These are phyloP conservation scores for Sander vitreus DNA, from an alignment of 2,113 vertebrate genomes.

Conservation along the genomic window DNA sequence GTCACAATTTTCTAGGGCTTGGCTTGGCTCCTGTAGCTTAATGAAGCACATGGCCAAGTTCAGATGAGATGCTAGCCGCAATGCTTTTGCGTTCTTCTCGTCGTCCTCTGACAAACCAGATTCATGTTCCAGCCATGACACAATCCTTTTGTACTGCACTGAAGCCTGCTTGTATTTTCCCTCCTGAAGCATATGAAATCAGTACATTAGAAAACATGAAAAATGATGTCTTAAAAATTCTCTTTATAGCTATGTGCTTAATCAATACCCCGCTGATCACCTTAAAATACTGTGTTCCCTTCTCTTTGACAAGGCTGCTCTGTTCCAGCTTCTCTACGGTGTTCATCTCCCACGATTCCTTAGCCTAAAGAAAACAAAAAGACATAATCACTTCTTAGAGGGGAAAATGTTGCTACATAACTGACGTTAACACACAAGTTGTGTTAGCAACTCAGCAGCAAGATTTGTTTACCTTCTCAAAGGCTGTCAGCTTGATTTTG, in stretches of 20 bases:
- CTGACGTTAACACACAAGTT: neutral
- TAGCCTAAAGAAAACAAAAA: slow-evolving; percentile 84
- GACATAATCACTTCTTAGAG: neutral
- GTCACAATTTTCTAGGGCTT: slow-evolving; percentile 93
- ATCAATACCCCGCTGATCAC: slow-evolving; percentile 72
- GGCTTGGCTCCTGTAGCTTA: slow-evolving; percentile 91
- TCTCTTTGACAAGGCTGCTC: slow-evolving; percentile 93
- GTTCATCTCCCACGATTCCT: slow-evolving; percentile 99
- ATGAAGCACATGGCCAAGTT: slow-evolving; percentile 97
- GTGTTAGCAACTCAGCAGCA: neutral
- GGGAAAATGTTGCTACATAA: neutral
- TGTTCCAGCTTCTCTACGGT: slow-evolving; percentile 93
- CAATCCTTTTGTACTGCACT: slow-evolving; percentile 95
- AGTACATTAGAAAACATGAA: slow-evolving; percentile 3
- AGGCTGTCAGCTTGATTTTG: slow-evolving; percentile 90
- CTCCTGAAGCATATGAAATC: slow-evolving; percentile 80
- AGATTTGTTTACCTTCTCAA: slow-evolving; percentile 91
- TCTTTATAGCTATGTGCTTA: slow-evolving; percentile 58
- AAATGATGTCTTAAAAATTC: neutral
- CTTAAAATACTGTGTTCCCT: slow-evolving; percentile 97
- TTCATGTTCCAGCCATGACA: slow-evolving; percentile 95
- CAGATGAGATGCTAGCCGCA: slow-evolving; percentile 93
- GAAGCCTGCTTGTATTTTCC: slow-evolving; percentile 93
- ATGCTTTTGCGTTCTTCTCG: slow-evolving; percentile 84
- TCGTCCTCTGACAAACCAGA: slow-evolving; percentile 86